These are phyloP conservation scores for Coelinius sp. DNA, from an alignment of 2,888 invertebrate genomes.

Conservation along the genomic window DNA sequence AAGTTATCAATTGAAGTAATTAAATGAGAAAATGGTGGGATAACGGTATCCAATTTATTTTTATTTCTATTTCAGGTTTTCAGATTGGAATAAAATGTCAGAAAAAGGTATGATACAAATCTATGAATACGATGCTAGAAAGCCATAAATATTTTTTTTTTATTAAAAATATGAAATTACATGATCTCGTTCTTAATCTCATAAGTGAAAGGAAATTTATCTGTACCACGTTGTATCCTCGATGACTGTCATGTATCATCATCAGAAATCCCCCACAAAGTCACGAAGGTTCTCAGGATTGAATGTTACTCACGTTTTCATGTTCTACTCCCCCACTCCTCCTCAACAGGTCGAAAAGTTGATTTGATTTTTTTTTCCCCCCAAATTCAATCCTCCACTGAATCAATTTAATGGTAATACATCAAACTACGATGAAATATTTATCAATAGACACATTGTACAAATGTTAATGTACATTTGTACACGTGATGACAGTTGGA, in stretches of 20 bases:
- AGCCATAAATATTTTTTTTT: background rate
- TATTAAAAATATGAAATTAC: background rate
- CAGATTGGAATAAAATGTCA: no score
- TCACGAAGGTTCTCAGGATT: background rate
- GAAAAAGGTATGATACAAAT: no score
- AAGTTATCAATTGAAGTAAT: background rate
- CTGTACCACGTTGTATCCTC: slow-evolving; percentile 3
- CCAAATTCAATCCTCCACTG: background rate
- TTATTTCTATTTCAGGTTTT: no score
- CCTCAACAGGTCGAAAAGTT: background rate
- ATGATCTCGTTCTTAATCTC: background rate
- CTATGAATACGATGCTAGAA: background rate
- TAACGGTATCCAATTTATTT: no score
- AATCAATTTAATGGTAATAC: slow-evolving; percentile 1
- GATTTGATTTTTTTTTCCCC: background rate
- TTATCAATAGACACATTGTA: slow-evolving; percentile 4
- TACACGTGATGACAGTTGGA: no score
- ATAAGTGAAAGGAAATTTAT: slow-evolving; percentile 1
- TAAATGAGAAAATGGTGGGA: background rate
- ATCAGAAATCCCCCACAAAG: slow-evolving; percentile 1
- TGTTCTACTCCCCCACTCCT: background rate
- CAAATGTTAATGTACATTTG: background rate
- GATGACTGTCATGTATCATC: slow-evolving; percentile 7
- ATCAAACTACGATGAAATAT: background rate
- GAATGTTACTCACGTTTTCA: background rate